Percentiles rank a stretch among this genome's conserved stretches.
phyloP scores from a whole-genome alignment of 1,140 invertebrate species.

The Drosophila sproati region DNA sequence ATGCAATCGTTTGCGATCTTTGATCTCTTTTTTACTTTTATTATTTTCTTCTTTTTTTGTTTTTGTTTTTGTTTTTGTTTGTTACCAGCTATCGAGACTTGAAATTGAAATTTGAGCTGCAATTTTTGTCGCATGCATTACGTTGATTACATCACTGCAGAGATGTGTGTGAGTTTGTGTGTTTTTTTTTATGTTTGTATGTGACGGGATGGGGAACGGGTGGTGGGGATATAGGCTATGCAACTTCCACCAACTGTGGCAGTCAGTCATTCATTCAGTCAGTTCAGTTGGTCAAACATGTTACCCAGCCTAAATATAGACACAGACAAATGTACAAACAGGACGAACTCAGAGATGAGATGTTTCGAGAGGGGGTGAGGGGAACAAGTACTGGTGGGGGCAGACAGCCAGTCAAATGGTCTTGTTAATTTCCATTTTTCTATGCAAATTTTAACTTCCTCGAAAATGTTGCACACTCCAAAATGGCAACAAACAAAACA shows the following conservation, averaged over 20 bases:
- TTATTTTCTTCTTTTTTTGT: neutral
- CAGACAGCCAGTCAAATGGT: constrained; percentile 78
- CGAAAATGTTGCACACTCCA: constrained; percentile 63
- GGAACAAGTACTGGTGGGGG: constrained; percentile 25
- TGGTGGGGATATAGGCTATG: constrained; percentile 22
- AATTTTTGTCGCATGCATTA: constrained; percentile 79
- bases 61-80: constrained; percentile 35
- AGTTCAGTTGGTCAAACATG: constrained; percentile 81
- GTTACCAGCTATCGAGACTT: constrained; percentile 27
- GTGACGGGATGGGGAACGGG: neutral
- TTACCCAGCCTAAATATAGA: constrained; percentile 75
- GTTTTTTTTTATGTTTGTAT: too few relatives aligned
- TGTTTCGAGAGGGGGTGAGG: neutral
- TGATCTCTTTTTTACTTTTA: constrained; percentile 33
- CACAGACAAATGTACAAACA: constrained; percentile 66
- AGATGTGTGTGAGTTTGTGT: constrained; percentile 2
- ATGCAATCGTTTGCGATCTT: constrained; percentile 66
- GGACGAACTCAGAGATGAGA: constrained; percentile 41
- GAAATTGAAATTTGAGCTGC: constrained; percentile 77
- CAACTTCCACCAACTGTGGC: constrained; percentile 66
- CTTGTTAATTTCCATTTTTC: constrained; percentile 84
- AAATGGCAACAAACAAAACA: constrained; percentile 68
- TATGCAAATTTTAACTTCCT: constrained; percentile 83
- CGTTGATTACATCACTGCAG: constrained; percentile 70
- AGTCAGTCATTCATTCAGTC: constrained; percentile 81